Evolutionary conservation across 2,888 invertebrate species (phyloP), one percentile per base, ranked within the genome.

Genomic region (Troides helena): DNA sequence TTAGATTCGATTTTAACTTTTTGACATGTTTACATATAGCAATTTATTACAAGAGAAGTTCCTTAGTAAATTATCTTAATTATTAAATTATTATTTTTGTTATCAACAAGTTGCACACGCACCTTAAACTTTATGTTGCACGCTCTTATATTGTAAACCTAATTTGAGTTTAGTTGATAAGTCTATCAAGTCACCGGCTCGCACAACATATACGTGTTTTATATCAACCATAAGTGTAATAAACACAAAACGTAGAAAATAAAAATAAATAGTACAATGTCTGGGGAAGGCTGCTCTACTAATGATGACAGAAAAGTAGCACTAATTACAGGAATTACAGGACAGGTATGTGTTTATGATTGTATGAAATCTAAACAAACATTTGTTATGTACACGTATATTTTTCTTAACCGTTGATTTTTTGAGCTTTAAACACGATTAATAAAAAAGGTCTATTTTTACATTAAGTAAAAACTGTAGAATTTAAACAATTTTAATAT

Each of bases 281-380:
- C 90, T 8, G 92, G 88, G 17, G 91, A 91, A 77, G 81, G 81
- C 17, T 77, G 86, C 1, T 75, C 72, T 50, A 60, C 65, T 2
- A 78, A 77, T 69, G 80, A 75, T 43, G 86, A 84, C 68, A 92
- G 87, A 78, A 96, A 95, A 88, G 94, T 98, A 64, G 99, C 99
- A 17, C 92, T 99, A 70, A 97, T 99, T 80, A 99, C 99, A 72
- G 99, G 99, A 76, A 99, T 99, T 72, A 98, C 98, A 58, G 99
- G 99, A 53, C 99, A 99, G 95, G 99, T 99, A 94, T 85, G 85
- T 81, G 8, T 43, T 50, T 50, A 50, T 50, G 14, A 50, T 39
- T 39, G 39, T 57, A 21, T 21, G 18, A 21, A 57, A 21, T 57
- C 57, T 57, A 57, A 57, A 57, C 23, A 57, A 57, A 10, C 21